phyloP scores from a whole-genome alignment of 2,797 vertebrate genomes.

The Anguilla pacifica region DNA sequence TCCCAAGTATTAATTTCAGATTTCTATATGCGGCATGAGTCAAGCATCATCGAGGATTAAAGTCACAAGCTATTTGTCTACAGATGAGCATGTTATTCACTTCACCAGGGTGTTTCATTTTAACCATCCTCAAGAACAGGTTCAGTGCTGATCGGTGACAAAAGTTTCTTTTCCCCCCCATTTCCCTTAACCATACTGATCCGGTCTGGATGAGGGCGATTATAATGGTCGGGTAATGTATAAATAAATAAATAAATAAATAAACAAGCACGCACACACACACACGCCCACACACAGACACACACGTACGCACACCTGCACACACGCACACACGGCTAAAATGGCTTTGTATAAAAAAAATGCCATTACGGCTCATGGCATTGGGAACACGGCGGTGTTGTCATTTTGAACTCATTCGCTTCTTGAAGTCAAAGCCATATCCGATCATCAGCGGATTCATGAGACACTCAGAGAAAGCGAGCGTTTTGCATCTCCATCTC shows the following conservation, averaged over 20 bases:
- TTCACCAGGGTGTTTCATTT: conserved; percentile 24
- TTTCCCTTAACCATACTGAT: conserved; percentile 1
- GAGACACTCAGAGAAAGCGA: conserved; percentile 28
- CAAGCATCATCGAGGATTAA: conserved; percentile 36
- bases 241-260: neutral
- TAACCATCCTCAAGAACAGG: conserved; percentile 16
- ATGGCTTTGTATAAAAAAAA: conserved; percentile 20
- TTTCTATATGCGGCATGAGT: conserved; percentile 30
- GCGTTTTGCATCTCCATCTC: conserved; percentile 29
- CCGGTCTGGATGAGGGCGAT: neutral
- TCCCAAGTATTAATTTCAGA: conserved; percentile 31
- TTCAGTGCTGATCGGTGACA: neutral
- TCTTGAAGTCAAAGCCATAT: conserved; percentile 29
- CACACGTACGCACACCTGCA: neutral
- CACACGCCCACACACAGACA: neutral
- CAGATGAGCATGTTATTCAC: conserved; percentile 30
- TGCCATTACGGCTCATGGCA: conserved; percentile 13
- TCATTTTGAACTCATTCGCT: conserved; percentile 30
- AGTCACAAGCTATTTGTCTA: conserved; percentile 33
- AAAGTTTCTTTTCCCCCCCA: neutral
- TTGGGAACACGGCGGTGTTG: conserved; percentile 13
- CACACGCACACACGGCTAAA: neutral
- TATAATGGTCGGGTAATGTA: conserved; percentile 5
- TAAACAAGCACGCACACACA: neutral
- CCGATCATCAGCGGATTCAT: conserved; percentile 28